phyloP scores from a whole-genome alignment of 2,888 invertebrate species.

The Strigamia crassipes region DNA sequence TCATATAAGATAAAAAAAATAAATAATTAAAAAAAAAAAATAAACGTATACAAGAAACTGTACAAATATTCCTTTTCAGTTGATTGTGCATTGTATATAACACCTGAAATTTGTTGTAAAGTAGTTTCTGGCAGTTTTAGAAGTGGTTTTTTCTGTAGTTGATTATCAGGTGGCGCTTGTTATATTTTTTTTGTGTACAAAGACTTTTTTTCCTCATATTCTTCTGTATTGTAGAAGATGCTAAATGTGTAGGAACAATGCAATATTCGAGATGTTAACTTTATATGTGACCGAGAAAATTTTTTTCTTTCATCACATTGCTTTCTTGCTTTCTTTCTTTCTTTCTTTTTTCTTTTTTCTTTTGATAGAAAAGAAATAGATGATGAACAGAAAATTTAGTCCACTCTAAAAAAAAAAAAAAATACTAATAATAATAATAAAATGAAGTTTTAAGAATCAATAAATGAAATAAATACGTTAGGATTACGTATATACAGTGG shows the following conservation, averaged over 20 bases:
- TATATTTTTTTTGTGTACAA: conserved; percentile 18
- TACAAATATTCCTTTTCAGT: conserved; percentile 13
- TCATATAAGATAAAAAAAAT: no score
- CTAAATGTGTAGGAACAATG: conserved; percentile 42
- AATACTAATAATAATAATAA: no score
- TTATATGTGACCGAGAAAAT: not conserved
- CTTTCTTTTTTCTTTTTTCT: not conserved
- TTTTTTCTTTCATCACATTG: conserved; percentile 10
- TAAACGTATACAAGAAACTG: conserved; percentile 29
- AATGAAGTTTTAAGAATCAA: not conserved
- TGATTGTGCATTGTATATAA: conserved; percentile 28
- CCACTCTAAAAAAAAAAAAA: not conserved
- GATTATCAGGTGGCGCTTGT: conserved; percentile 28
- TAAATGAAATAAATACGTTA: conserved; percentile 1
- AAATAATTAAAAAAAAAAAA: not conserved
- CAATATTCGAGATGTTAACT: conserved; percentile 24
- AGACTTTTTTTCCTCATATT: conserved; percentile 8
- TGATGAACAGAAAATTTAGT: not conserved
- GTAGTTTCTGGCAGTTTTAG: conserved; percentile 26
- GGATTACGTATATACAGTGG: not conserved
- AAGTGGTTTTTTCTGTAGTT: conserved; percentile 32
- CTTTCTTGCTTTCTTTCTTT: not conserved
- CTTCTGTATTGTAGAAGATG: conserved; percentile 35
- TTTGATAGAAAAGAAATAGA: conserved; percentile 2
- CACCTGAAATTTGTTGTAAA: conserved; percentile 39